Evolutionary conservation across 1,140 invertebrate species (phyloP), one percentile per base, ranked within the genome.

Genomic region (Halesus radiatus): DNA sequence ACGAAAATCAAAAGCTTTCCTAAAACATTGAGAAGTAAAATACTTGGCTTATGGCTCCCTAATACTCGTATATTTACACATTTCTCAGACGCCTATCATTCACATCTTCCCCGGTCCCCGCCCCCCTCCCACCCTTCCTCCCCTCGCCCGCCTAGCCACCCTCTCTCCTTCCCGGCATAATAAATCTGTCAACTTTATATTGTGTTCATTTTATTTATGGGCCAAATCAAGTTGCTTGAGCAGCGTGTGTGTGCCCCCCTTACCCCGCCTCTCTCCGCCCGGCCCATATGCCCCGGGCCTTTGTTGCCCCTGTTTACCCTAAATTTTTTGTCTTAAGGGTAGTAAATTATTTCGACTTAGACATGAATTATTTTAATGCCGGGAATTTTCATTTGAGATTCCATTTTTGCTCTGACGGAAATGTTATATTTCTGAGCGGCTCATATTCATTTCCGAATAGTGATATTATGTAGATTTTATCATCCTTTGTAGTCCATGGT

Each of bases 121-220:
- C 56, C 53, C 26, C 18, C 26, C 26, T 29, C 26, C 26, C 5
- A 18, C 58, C 29, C 18, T 29, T 29, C 26, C 2, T 29, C 60
- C 75, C 75, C 75, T 64, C 56, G 10, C 75, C 23, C 53, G 18
- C n/a, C 54, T 3, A 60, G 37, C 75, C 37, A 68, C 79, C 76
- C 81, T 74, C 45, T n/a, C 72, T 76, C 78, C 80, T 45, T 70
- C 81, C 84, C 78, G 58, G 80, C 78, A 83, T 83, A 83, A 83
- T 83, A 83, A 83, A 83, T 83, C 82, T 83, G 82, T 83, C 82
- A 83, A 83, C 82, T 83, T 83, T 83, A 83, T 83, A 83, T 83
- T 83, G 82, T 83, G 82, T 80, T 83, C 82, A 83, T 83, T 83
- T 83, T 83, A 83, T 83, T 83, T 83, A 83, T 83, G 82, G 77